Percentiles rank a stretch among this genome's conserved stretches.
phyloP scores from a whole-genome alignment of 2,113 vertebrate genomes.

The Gavialis gangeticus region DNA sequence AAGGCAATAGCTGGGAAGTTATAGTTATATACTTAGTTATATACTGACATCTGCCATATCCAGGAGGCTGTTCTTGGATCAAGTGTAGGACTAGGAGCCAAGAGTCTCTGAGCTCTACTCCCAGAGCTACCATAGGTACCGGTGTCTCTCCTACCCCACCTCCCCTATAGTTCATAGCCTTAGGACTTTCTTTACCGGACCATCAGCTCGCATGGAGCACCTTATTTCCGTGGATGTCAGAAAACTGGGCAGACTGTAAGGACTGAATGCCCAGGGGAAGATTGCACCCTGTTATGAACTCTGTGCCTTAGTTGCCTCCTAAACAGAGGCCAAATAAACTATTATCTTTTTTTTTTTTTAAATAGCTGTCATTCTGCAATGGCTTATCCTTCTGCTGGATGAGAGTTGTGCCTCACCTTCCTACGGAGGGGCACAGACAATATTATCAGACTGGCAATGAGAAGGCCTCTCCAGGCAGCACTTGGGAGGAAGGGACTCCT shows the following conservation, averaged over 20 bases:
- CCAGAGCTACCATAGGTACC: neutral
- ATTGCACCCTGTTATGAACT: neutral
- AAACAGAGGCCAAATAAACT: neutral
- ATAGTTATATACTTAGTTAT: no score
- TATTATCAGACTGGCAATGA: neutral
- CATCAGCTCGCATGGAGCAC: neutral
- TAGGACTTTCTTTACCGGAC: neutral
- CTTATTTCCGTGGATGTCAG: neutral
- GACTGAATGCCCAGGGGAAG: fast-evolving
- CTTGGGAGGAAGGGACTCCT: neutral
- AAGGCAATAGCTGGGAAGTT: slow-evolving; percentile 43
- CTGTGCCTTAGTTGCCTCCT: neutral
- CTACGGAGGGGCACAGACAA: neutral
- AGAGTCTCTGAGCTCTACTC: fast-evolving
- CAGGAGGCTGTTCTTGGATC: neutral
- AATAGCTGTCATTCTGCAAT: neutral
- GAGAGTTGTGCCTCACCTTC: neutral
- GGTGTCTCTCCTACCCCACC: neutral
- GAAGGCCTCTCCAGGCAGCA: neutral
- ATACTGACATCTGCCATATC: neutral
- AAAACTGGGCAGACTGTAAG: neutral
- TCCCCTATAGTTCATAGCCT: fast-evolving
- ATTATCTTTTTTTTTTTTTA: neutral
- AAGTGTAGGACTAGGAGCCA: neutral
- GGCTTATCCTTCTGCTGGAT: neutral